These are phyloP conservation scores for Egretta garzetta DNA, from an alignment of 2,113 vertebrate genomes.

Conservation along the genomic window DNA sequence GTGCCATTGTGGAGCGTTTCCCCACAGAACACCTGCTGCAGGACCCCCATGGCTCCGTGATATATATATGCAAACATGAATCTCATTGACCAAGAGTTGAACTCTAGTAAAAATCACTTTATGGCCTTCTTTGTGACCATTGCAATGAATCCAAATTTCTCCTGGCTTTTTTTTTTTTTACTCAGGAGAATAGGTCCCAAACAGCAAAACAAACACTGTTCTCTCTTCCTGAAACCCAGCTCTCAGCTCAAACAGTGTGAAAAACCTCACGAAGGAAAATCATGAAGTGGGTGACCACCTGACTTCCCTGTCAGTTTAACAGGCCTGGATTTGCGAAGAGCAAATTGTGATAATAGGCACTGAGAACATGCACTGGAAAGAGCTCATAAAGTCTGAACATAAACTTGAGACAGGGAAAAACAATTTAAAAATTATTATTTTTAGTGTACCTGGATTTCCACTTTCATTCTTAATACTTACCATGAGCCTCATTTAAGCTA, in stretches of 20 bases:
- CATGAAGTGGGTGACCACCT: background rate
- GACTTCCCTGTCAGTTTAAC: background rate
- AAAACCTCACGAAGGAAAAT: background rate
- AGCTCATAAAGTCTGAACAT: background rate
- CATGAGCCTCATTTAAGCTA: background rate
- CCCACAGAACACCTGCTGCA: constrained; percentile 41
- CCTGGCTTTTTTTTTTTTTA: background rate
- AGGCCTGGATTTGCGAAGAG: background rate
- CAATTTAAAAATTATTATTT: background rate
- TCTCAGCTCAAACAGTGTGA: background rate
- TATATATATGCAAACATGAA: constrained; percentile 29
- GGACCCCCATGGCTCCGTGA: background rate
- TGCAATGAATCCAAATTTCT: background rate
- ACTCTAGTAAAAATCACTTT: constrained; percentile 56
- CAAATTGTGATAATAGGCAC: background rate
- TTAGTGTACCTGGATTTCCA: background rate
- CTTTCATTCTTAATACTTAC: background rate
- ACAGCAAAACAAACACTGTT: background rate
- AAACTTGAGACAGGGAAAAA: background rate
- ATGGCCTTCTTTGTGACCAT: constrained; percentile 13
- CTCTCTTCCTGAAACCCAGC: background rate
- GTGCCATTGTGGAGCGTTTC: background rate
- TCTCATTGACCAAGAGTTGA: constrained; percentile 59
- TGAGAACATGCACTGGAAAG: background rate
- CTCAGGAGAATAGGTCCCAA: background rate